Base-by-base conservation (phyloP, 2,797 vertebrate species). In the Tragelaphus eurycerus region DNA sequence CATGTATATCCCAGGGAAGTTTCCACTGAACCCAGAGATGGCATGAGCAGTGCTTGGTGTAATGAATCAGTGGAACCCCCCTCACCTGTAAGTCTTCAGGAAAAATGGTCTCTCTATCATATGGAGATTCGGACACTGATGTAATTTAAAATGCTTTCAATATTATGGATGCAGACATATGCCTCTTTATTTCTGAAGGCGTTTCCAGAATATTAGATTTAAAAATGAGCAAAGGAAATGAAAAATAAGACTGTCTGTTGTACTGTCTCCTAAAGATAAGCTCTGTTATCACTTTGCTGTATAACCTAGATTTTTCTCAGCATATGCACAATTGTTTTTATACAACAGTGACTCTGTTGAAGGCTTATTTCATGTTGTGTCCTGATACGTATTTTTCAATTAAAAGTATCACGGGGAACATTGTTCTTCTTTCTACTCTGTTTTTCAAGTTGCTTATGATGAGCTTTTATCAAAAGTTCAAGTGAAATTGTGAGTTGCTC, bases 181-280 rank as follows among this genome's bases (percentile, higher is more conserved):
- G 14, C 23, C 55, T 97, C 92, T 97, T 97, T 89, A 54, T 96
- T 97, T 98, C 96, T 95, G 76, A 96, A 95, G 92, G 91, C 97
- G 96, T 92, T 97, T 92, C 97, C 86, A 62, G 48, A 98, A 97
- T 95, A 85, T 92, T 93, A 62, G 85, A 87, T 94, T 92, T 95
- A 92, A 97, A 97, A 97, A 62, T 86, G 95, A 98, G 79, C 90
- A 96, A 86, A 97, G 85, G 95, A 89, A 95, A 97, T 90, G 38
- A 85, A 76, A 93, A 92, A n/a, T 82, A 89, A 92, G 87, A 86
- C 54, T 52, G n/a, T 50, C 16, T 46, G 6, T 82, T 83, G 62
- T 74, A 17, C 38, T 1, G 13, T 59, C 23, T 13, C 27, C 81
- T 59, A 34, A 95, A 59, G 21, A 74, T 38, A 88, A 76, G 17